Conservation (phyloP, 1,140 invertebrate genomes). For the Phocides pigmalion region DNA sequence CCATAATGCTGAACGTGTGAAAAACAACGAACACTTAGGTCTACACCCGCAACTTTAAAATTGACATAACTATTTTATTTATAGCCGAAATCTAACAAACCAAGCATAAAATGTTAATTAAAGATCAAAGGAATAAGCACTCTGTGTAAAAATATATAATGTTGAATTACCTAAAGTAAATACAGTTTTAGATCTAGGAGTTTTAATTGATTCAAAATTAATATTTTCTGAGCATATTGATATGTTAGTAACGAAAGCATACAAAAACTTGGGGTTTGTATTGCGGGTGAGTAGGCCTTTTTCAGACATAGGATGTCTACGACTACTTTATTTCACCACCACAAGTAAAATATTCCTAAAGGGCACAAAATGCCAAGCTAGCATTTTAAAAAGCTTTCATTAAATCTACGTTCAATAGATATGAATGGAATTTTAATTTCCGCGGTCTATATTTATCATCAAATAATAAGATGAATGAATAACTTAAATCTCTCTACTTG, state of each 20-base stretch:
- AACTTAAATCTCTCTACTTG: conserved; percentile 1
- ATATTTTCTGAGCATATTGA: background rate
- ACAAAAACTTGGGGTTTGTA: conserved; percentile 1
- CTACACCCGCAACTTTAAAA: no score
- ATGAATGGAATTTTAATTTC: conserved; percentile 15
- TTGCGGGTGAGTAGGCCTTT: background rate
- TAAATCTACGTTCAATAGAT: background rate
- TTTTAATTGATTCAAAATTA: conserved; percentile 3
- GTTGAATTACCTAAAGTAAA: background rate
- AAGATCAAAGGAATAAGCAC: no score
- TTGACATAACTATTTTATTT: no score
- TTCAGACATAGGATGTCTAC: no score
- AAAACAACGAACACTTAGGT: no score
- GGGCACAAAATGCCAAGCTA: no score
- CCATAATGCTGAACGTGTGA: no score
- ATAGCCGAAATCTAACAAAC: no score
- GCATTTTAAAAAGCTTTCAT: background rate
- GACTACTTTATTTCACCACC: no score
- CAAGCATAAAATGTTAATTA: no score
- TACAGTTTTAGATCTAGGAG: background rate
- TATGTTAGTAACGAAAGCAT: background rate
- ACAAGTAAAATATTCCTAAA: no score
- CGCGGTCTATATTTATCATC: conserved; percentile 9
- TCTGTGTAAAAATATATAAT: no score
- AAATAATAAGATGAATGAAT: conserved; percentile 16